Evolutionary conservation across 2,113 vertebrate genomes (phyloP).

Genomic region (Ibidorhyncha struthersii): DNA sequence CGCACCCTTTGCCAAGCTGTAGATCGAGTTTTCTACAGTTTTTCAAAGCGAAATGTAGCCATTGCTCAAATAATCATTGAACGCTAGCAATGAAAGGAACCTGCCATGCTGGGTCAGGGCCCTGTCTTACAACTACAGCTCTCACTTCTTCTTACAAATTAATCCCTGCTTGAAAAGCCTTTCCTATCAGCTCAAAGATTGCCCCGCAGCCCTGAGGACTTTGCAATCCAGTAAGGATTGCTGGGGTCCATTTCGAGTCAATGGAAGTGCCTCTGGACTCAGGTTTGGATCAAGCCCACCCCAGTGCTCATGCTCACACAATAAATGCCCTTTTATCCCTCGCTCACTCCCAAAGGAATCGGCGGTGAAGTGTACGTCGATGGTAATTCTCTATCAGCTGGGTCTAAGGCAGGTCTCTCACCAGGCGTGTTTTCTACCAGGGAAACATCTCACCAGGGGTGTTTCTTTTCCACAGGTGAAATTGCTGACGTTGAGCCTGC

Average conservation of each 20-base stretch:
- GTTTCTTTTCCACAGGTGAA: not conserved
- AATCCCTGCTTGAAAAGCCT: not conserved
- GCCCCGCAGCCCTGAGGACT: not conserved
- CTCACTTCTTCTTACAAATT: not conserved
- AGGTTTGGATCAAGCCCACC: not conserved
- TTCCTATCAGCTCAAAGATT: not conserved
- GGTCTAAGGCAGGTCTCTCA: not conserved
- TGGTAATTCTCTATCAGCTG: not conserved
- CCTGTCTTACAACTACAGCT: not conserved
- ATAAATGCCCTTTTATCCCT: not conserved
- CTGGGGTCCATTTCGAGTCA: not conserved
- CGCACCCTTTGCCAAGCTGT: not conserved
- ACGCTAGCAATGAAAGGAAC: not conserved
- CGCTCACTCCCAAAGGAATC: not conserved
- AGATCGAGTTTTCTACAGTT: not conserved
- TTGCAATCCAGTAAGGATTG: not conserved
- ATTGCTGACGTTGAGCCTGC: not conserved
- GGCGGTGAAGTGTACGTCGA: not conserved
- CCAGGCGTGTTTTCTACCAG: not conserved
- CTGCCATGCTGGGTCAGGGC: not conserved
- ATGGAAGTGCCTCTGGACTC: not conserved
- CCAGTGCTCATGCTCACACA: not conserved
- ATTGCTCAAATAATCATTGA: not conserved
- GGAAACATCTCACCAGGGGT: not conserved
- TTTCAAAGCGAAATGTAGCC: not conserved